A percentile compares a stretch with the other conserved stretches of the same genome.
These are phyloP conservation scores for Sitta carolinensis DNA, from an alignment of 2,797 vertebrate genomes.

Conservation along the genomic window DNA sequence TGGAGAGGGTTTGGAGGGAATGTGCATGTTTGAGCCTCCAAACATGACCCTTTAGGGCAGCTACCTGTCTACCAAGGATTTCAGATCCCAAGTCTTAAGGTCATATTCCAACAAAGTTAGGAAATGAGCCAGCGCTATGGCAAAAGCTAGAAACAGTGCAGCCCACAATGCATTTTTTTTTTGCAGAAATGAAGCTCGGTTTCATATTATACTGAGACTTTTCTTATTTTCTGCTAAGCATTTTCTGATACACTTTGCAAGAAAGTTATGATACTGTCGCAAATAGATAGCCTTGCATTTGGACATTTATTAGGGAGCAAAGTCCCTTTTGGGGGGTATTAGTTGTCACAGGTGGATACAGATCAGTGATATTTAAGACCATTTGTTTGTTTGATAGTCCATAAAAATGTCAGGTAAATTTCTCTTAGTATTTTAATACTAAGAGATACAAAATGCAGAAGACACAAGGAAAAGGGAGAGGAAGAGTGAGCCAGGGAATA, in stretches of 20 bases:
- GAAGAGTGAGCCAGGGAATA: neutral
- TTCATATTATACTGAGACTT: neutral
- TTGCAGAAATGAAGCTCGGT: neutral
- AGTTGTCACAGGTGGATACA: slow-evolving; percentile 27
- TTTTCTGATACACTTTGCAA: neutral
- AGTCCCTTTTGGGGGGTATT: neutral
- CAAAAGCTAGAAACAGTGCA: neutral
- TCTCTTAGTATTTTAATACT: neutral
- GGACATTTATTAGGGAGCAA: neutral
- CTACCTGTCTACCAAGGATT: neutral
- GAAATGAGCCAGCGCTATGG: neutral
- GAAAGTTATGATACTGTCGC: neutral
- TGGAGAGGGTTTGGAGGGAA: neutral
- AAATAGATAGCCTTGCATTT: neutral
- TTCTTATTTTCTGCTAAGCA: neutral
- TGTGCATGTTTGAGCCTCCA: neutral
- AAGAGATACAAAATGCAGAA: neutral
- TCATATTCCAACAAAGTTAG: neutral
- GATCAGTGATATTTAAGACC: slow-evolving; percentile 11
- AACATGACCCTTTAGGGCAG: neutral
- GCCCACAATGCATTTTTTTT: neutral
- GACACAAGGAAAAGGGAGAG: neutral
- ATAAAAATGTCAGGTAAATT: neutral
- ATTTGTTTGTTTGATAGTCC: slow-evolving; percentile 39
- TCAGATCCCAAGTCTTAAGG: neutral